Conservation (phyloP, 2,113 vertebrate species). For the Callorhinus ursinus region DNA sequence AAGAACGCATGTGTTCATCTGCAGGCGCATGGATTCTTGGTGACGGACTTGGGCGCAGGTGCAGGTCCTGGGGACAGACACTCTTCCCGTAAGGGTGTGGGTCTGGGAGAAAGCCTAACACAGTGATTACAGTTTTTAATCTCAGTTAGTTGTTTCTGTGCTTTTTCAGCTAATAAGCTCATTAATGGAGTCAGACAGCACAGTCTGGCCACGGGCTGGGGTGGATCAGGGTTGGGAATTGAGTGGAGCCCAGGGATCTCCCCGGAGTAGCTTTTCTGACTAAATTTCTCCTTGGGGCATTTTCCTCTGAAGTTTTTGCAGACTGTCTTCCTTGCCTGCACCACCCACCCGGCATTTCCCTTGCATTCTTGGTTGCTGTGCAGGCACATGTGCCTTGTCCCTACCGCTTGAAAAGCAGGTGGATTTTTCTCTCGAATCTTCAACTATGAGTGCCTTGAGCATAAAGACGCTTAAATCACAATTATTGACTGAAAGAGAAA, state of each 20-base stretch:
- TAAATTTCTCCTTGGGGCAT: constrained; percentile 17
- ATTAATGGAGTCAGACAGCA: not conserved
- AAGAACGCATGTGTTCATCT: rapidly evolving
- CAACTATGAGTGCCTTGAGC: not conserved
- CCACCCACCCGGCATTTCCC: constrained; percentile 41
- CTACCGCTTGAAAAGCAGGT: not conserved
- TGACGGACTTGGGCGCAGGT: rapidly evolving
- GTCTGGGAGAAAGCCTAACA: not conserved
- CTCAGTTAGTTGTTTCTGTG: not conserved
- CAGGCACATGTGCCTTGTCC: not conserved
- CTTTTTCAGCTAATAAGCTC: not conserved
- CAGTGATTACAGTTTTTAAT: rapidly evolving
- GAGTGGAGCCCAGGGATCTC: constrained; percentile 32
- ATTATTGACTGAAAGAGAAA: not conserved
- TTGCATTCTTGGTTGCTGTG: not conserved
- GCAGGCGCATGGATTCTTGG: rapidly evolving
- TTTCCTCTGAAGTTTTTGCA: constrained; percentile 55
- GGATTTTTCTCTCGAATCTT: constrained; percentile 16
- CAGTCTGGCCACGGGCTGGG: rapidly evolving
- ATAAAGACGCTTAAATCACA: not conserved
- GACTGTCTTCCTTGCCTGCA: not conserved
- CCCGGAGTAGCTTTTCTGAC: constrained; percentile 37
- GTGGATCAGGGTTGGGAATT: not conserved
- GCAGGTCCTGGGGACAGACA: rapidly evolving
- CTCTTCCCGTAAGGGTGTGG: not conserved